Conservation (phyloP, 2,113 vertebrate genomes). For the Campylomormyrus tamandua region DNA sequence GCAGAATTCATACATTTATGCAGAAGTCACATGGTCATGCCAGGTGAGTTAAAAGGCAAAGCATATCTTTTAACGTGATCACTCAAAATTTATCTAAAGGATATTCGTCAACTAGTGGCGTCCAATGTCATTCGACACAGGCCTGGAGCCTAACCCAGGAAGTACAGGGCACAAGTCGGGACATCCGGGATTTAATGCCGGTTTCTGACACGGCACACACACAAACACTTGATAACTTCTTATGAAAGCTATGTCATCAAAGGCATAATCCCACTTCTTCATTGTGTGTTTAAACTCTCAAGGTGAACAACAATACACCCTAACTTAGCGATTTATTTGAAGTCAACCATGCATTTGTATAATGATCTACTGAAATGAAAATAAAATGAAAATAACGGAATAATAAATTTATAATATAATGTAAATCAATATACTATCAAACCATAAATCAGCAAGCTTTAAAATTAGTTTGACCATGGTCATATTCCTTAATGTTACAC, state of each 20-base stretch:
- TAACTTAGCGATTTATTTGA: background rate
- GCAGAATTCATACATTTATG: background rate
- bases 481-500: background rate
- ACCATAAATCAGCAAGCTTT: background rate
- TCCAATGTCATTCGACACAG: background rate
- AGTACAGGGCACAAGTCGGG: background rate
- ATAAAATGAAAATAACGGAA: background rate
- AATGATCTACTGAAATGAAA: no score
- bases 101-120: background rate
- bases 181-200: background rate
- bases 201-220: background rate
- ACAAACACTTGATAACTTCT: background rate
- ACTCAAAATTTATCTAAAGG: background rate
- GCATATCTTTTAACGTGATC: background rate
- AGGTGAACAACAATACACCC: background rate
- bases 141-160: background rate
- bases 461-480: background rate
- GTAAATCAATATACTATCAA: background rate
- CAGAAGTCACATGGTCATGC: background rate
- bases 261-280: background rate
- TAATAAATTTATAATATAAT: background rate
- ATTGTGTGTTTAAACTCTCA: background rate
- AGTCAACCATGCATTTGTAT: background rate
- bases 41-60: background rate
- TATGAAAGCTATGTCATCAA: background rate